Base-by-base conservation (phyloP, 1,140 invertebrate genomes). In the Bombus vancouverensis region DNA sequence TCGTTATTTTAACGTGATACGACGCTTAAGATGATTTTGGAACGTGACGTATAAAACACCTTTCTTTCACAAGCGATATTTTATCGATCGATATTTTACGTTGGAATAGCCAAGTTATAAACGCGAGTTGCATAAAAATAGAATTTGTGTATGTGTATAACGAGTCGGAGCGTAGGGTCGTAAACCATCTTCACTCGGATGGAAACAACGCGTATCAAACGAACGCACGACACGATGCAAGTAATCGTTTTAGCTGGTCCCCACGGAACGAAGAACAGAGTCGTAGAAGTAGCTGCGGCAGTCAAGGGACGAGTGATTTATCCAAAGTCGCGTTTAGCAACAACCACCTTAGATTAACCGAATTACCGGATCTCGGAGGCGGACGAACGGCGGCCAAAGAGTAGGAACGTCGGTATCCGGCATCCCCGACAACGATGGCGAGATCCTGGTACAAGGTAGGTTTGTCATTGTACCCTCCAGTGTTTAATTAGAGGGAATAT, bases 401-500 rank as follows among this genome's bases (percentile, higher is more conserved):
- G 59, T 62, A n/a, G 42, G 65, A 74, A 74, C 66, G 44, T 59
- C 34, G 76, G 79, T 83, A 90, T 83, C 73, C 80, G 70, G 53
- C 75, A 62, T 81, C 66, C 59, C 47, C 80, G 85, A 78, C 80
- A 76, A 76, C 85, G 77, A 78, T 83, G 81, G 87, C 77, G 81
- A 71, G 86, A 79, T 72, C 81, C 87, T 87, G 85, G 90, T 93
- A 92, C 92, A 90, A 92, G 90, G 88, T 87, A 91, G 91, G 92
- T 93, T 94, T 93, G 92, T 94, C 94, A 94, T 94, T 94, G 91
- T 93, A 90, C 91, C 91, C 90, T 89, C 91, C 89, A 89, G 92
- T 94, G 93, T 94, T 94, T 94, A 94, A 94, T 94, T 94, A 94
- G 92, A 94, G 92, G 90, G 92, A 92, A 92, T 93, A 94, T 94